These are phyloP conservation scores for Pyrrhosoma nymphula DNA, from an alignment of 2,888 invertebrate genomes.

Conservation along the genomic window DNA sequence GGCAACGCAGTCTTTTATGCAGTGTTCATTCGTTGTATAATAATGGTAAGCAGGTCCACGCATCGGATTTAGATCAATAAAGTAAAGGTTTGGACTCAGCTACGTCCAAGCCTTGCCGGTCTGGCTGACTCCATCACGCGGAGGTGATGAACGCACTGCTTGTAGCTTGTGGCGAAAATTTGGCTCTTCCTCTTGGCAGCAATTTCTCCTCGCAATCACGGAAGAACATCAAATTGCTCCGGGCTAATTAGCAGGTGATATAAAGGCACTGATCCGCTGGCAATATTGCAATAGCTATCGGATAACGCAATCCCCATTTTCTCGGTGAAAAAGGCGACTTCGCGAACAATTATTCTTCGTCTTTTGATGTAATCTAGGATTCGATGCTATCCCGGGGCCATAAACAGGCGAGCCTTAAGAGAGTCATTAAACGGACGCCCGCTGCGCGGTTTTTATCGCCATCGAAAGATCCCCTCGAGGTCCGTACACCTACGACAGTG, in stretches of 20 bases:
- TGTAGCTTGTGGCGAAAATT: background rate
- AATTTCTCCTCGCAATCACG: background rate
- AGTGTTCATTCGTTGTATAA: too few relatives aligned
- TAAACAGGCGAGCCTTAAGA: background rate
- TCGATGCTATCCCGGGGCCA: background rate
- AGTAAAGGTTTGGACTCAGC: too few relatives aligned
- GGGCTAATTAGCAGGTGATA: background rate
- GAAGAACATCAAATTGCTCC: background rate
- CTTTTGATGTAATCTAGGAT: background rate
- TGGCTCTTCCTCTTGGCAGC: background rate
- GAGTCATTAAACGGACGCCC: background rate
- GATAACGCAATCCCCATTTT: background rate
- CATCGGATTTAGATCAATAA: too few relatives aligned
- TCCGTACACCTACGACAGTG: background rate
- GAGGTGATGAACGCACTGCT: too few relatives aligned
- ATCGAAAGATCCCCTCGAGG: background rate
- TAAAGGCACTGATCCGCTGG: background rate
- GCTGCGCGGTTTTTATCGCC: background rate
- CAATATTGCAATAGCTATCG: background rate
- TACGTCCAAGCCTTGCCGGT: too few relatives aligned
- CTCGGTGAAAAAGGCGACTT: background rate
- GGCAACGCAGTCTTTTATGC: too few relatives aligned
- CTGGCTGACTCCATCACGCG: too few relatives aligned
- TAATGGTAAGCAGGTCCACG: too few relatives aligned
- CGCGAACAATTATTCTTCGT: background rate